Percentiles rank a stretch among this genome's conserved stretches.
phyloP scores from a whole-genome alignment of 2,888 invertebrate species.

The Lissocephala sabroskyi region DNA sequence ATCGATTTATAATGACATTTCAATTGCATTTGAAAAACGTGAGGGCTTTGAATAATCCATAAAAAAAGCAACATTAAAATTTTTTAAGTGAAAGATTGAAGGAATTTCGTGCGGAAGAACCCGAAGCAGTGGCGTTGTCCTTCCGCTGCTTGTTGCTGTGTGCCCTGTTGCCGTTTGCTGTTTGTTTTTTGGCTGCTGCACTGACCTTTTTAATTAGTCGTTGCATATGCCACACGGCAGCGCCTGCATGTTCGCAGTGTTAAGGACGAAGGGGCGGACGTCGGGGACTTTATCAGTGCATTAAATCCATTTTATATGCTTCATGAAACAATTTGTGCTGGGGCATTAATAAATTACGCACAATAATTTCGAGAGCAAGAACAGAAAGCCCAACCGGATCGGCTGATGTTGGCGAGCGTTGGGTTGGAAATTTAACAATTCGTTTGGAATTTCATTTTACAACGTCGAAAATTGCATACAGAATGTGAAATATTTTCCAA shows the following conservation, averaged over 20 bases:
- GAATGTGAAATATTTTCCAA: slow-evolving; percentile 5
- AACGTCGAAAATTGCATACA: too few relatives aligned
- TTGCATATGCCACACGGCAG: slow-evolving; percentile 38
- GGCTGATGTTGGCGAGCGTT: too few relatives aligned
- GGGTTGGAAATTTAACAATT: slow-evolving; percentile 34
- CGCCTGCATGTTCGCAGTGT: slow-evolving; percentile 15
- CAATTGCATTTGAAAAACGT: too few relatives aligned
- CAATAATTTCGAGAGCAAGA: slow-evolving; percentile 19
- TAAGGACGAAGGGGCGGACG: slow-evolving; percentile 1
- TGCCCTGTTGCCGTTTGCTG: slow-evolving; percentile 10
- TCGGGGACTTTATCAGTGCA: slow-evolving; percentile 18
- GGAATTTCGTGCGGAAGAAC: too few relatives aligned
- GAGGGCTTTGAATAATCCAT: too few relatives aligned
- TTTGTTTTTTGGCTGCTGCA: too few relatives aligned
- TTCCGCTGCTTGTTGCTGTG: slow-evolving; percentile 15
- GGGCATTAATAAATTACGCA: slow-evolving; percentile 53
- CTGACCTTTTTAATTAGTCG: slow-evolving; percentile 44
- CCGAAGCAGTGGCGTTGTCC: too few relatives aligned
- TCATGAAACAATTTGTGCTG: slow-evolving; percentile 43
- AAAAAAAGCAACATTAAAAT: too few relatives aligned
- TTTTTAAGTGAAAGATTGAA: too few relatives aligned
- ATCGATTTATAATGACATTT: background rate
- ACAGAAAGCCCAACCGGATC: too few relatives aligned
- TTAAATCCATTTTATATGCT: slow-evolving; percentile 47
- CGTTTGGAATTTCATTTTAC: slow-evolving; percentile 37